phyloP scores from a whole-genome alignment of 2,888 invertebrate species.

The Protonemura montana region DNA sequence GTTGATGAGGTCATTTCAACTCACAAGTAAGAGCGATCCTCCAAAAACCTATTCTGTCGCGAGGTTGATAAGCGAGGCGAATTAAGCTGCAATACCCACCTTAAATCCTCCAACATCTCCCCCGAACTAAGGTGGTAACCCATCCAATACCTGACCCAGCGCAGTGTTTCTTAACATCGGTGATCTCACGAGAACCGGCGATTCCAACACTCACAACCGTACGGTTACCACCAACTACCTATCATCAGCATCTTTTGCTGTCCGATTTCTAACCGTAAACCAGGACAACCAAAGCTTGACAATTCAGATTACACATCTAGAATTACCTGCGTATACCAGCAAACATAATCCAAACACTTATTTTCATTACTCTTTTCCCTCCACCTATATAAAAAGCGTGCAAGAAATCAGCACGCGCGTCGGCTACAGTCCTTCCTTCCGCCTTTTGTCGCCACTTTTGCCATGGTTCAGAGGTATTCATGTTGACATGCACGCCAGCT shows the following conservation, averaged over 20 bases:
- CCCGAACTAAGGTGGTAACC: no score
- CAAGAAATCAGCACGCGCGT: slow-evolving; percentile 12
- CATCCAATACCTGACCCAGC: no score
- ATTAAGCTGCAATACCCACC: no score
- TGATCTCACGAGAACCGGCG: no score
- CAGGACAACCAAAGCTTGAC: not conserved
- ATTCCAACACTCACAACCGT: no score
- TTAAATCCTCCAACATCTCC: no score
- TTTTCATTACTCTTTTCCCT: not conserved
- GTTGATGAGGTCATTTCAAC: no score
- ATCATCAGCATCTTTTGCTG: not conserved
- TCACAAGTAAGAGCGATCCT: no score
- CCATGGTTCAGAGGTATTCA: not conserved
- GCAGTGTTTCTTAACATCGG: no score
- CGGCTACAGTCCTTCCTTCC: not conserved
- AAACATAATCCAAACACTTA: not conserved
- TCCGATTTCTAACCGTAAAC: not conserved
- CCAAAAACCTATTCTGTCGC: no score
- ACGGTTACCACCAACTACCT: not conserved
- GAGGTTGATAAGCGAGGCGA: no score
- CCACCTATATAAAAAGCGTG: not conserved
- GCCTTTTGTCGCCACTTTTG: not conserved
- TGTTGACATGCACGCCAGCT: not conserved
- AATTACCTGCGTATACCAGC: not conserved
- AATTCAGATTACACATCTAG: not conserved